Base-by-base conservation (phyloP, 1,140 invertebrate genomes). In the Tetramorium simillimum region DNA sequence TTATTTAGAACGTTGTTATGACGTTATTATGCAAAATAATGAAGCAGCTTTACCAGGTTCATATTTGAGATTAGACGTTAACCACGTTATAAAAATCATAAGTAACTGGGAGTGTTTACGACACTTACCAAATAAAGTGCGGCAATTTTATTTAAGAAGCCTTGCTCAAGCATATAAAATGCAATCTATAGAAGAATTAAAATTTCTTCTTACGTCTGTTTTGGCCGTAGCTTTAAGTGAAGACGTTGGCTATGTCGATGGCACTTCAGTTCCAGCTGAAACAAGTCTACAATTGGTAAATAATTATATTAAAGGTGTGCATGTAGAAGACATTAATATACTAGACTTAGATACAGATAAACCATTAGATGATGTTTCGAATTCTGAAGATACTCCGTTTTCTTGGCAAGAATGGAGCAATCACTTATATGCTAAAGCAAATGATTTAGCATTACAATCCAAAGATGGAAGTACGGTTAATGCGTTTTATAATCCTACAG, bases 141-240 rank as follows among this genome's bases (percentile, higher is more conserved):
- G 60, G 0, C 76, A 78, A 24, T 49, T 78, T 9, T 78, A 78
- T 28, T 28, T 28, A 1, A 78, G 76, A 49, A 18, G 43, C 3
- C 21, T 78, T 3, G 2, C 16, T 49, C 58, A 65, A 63, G 76
- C 58, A 9, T 78, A 63, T 21, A 78, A 78, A 16, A 78, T 78
- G 76, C 58, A 78, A 33, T 63, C 43, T 5, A 3, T 49, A 3
- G 2, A 37, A 3, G 24, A 28, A 28, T 28, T 28, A 28, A 28
- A 28, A 28, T 28, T 1, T 28, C 24, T 28, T 28, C 24, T 28
- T 0, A 28, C 24, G 24, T 28, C 24, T 28, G 24, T 28, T 28
- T 28, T 28, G 24, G 24, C 24, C 24, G n/a, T n/a, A n/a, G n/a
- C n/a, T 28, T 28, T 28, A 28, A 28, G 24, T 28, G 24, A 28